Percentiles rank a stretch among this genome's conserved stretches.
phyloP scores from a whole-genome alignment of 2,113 vertebrate species.

The Spheniscus mendiculus region DNA sequence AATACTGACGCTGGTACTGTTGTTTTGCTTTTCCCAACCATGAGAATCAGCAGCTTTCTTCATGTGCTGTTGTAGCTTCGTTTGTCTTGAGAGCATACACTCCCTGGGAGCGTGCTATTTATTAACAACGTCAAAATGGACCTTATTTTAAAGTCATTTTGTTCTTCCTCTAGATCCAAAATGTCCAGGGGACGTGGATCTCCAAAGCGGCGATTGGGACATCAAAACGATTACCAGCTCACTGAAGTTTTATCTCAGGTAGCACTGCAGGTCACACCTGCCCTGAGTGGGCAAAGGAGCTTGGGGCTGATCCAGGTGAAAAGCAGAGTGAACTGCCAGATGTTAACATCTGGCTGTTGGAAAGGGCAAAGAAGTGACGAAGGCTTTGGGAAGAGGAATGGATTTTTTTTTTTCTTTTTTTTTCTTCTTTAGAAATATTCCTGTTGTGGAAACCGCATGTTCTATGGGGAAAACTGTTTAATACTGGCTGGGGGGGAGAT shows the following conservation, averaged over 20 bases:
- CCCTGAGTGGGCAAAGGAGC: fast-evolving
- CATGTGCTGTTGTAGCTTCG: not conserved
- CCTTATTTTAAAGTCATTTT: not conserved
- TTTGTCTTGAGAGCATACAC: not conserved
- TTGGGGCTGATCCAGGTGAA: not conserved
- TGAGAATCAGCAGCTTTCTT: not conserved
- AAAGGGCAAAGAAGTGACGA: not conserved
- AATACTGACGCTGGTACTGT: not conserved
- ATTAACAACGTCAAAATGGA: not conserved
- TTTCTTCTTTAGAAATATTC: not conserved
- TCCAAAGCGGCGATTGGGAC: conserved; percentile 88
- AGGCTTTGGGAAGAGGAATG: not conserved
- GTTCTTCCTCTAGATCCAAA: conserved; percentile 79
- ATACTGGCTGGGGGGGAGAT: not conserved
- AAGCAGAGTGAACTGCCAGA: not conserved
- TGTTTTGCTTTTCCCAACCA: not conserved
- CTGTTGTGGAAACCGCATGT: not conserved
- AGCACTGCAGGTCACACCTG: not conserved
- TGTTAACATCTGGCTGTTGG: not conserved
- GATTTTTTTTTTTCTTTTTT: not conserved
- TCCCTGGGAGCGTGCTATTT: not conserved
- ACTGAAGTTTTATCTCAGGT: conserved; percentile 98
- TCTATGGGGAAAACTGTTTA: not conserved
- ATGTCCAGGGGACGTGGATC: conserved; percentile 90
- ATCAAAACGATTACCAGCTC: conserved; percentile 96